These are phyloP conservation scores for Amblyopsis hoosieri DNA, from an alignment of 2,797 vertebrate species.

Conservation along the genomic window DNA sequence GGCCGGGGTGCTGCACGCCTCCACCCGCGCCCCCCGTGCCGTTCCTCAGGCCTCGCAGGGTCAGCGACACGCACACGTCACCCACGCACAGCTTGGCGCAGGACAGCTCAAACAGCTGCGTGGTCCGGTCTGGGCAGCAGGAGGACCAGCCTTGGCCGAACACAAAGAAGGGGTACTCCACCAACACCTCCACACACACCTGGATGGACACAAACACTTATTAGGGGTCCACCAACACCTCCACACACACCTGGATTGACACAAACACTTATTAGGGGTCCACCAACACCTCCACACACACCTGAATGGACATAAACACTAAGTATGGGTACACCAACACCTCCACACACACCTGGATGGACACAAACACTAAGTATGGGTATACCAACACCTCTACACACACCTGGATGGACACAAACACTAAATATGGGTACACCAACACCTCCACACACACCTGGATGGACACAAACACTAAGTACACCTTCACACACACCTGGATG, in stretches of 20 bases:
- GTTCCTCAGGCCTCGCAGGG: conserved; percentile 92
- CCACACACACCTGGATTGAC: conserved; percentile 90
- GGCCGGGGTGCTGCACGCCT: conserved; percentile 65
- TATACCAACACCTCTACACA: no score
- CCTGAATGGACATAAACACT: conserved; percentile 72
- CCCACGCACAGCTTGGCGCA: conserved; percentile 97
- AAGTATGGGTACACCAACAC: conserved; percentile 92
- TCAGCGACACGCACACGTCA: conserved; percentile 98
- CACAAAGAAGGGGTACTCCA: conserved; percentile 99
- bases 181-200: conserved; percentile 98
- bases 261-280: conserved; percentile 80
- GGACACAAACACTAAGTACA: no score
- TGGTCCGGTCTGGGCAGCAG: conserved; percentile 96
- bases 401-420: no score
- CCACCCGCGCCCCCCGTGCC: conserved; percentile 85
- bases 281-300: conserved; percentile 96
- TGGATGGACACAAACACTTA: conserved; percentile 54
- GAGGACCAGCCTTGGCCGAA: conserved; percentile 99
- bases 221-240: conserved; percentile 95
- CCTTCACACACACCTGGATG: no score
- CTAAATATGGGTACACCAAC: no score
- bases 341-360: conserved; percentile 93
- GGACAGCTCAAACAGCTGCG: conserved; percentile 96
- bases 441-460: no score
- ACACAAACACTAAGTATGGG: conserved; percentile 18